These are phyloP conservation scores for Celastrina argiolus DNA, from an alignment of 2,888 invertebrate species.

Conservation along the genomic window DNA sequence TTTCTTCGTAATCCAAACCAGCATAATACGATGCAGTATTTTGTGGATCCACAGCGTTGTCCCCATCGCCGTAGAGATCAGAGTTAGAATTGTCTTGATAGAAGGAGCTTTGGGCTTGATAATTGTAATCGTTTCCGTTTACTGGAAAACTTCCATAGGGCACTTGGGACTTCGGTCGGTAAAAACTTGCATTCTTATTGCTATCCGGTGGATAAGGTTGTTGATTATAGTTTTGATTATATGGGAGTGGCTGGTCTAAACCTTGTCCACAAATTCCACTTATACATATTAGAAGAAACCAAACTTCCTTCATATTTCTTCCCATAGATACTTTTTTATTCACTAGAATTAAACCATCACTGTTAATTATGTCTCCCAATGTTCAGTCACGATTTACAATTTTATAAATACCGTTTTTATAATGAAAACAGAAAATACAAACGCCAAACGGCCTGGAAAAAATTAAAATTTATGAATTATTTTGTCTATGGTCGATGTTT, in stretches of 20 bases:
- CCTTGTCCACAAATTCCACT: conserved; percentile 50
- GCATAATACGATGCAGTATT: conserved; percentile 62
- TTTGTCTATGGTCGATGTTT: background rate
- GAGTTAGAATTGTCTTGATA: conserved; percentile 57
- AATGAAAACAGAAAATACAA: background rate
- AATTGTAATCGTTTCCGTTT: conserved; percentile 55
- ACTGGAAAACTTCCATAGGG: conserved; percentile 67
- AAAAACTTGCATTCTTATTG: conserved; percentile 50
- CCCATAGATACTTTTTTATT: background rate
- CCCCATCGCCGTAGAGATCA: conserved; percentile 53
- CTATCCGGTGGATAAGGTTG: conserved; percentile 48
- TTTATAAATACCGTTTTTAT: background rate
- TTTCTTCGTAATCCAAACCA: conserved; percentile 64
- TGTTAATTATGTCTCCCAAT: background rate
- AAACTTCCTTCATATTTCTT: conserved; percentile 50
- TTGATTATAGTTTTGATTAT: conserved; percentile 53
- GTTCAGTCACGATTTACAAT: background rate
- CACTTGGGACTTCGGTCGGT: conserved; percentile 56
- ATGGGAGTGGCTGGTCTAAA: conserved; percentile 49
- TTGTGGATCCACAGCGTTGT: conserved; percentile 62
- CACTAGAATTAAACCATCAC: background rate
- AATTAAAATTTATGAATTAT: background rate
- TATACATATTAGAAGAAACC: conserved; percentile 47
- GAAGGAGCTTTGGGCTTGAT: conserved; percentile 60
- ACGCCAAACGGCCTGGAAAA: background rate